These are phyloP conservation scores for Actinia equina DNA, from an alignment of 64 coral and sea anemone genomes.

Conservation along the genomic window DNA sequence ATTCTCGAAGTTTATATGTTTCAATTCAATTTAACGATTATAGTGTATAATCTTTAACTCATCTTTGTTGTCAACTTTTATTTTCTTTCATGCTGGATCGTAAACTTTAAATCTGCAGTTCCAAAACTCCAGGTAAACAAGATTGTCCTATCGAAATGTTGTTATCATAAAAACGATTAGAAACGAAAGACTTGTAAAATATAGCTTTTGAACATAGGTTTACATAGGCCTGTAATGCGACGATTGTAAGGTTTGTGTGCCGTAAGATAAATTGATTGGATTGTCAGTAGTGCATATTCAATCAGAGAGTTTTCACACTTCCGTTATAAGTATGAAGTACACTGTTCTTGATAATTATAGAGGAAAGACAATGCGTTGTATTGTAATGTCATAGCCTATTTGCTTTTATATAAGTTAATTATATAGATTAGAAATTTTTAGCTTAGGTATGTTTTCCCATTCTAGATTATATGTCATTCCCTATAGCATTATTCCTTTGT, in stretches of 20 bases:
- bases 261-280: too few relatives aligned
- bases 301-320: too few relatives aligned
- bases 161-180: not conserved
- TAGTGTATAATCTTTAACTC: not conserved
- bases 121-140: slow-evolving; percentile 94
- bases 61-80: slow-evolving; percentile 5
- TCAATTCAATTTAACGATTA: not conserved
- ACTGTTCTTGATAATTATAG: too few relatives aligned
- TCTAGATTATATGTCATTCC: too few relatives aligned
- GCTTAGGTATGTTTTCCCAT: too few relatives aligned
- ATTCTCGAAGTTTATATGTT: not conserved
- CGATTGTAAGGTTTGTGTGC: not conserved
- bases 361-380: too few relatives aligned
- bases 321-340: too few relatives aligned
- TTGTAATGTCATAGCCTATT: too few relatives aligned
- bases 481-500: too few relatives aligned
- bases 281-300: too few relatives aligned
- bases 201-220: not conserved
- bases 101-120: slow-evolving; percentile 46
- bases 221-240: not conserved
- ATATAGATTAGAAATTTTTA: too few relatives aligned
- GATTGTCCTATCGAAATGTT: not conserved
- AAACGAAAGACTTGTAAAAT: not conserved
- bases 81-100: slow-evolving; percentile 34
- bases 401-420: too few relatives aligned